phyloP scores from a whole-genome alignment of 2,113 vertebrate species.

The Lepisosteus osseus region DNA sequence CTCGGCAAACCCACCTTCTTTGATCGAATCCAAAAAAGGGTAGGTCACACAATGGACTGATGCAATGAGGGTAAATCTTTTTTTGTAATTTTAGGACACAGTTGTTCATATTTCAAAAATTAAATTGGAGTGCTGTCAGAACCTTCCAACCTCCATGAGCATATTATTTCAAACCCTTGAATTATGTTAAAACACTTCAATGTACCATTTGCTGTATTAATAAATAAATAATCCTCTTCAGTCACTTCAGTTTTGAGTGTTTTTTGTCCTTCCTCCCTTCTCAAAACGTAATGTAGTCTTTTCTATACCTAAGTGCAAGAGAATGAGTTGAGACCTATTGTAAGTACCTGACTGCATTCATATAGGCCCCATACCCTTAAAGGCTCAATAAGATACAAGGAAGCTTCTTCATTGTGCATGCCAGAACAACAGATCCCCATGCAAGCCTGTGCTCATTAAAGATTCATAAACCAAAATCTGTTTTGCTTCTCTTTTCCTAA shows the following conservation, averaged over 20 bases:
- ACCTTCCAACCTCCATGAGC: too few relatives aligned
- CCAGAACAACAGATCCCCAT: slow-evolving; percentile 9
- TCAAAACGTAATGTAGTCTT: too few relatives aligned
- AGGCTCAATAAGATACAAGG: slow-evolving; percentile 18
- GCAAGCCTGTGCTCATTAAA: slow-evolving; percentile 32
- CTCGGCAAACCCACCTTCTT: slow-evolving; percentile 11
- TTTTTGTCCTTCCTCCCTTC: too few relatives aligned
- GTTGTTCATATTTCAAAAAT: slow-evolving; percentile 39
- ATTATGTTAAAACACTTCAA: too few relatives aligned
- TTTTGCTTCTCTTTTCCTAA: slow-evolving; percentile 40
- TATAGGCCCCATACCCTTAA: slow-evolving; percentile 6
- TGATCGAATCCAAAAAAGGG: slow-evolving; percentile 22
- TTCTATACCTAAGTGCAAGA: background rate
- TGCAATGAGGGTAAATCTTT: slow-evolving; percentile 31
- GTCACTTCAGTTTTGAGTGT: too few relatives aligned
- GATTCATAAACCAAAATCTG: slow-evolving; percentile 43
- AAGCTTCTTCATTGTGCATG: slow-evolving; percentile 29
- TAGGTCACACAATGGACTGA: slow-evolving; percentile 5
- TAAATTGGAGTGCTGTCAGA: slow-evolving; percentile 21
- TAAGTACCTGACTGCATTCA: too few relatives aligned
- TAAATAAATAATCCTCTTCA: too few relatives aligned
- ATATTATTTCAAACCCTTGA: too few relatives aligned
- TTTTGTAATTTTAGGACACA: slow-evolving; percentile 17
- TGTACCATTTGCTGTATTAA: too few relatives aligned
- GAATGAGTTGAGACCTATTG: background rate